Base-by-base conservation (phyloP, 2,113 vertebrate species). In the Ariopsis seemanni region DNA sequence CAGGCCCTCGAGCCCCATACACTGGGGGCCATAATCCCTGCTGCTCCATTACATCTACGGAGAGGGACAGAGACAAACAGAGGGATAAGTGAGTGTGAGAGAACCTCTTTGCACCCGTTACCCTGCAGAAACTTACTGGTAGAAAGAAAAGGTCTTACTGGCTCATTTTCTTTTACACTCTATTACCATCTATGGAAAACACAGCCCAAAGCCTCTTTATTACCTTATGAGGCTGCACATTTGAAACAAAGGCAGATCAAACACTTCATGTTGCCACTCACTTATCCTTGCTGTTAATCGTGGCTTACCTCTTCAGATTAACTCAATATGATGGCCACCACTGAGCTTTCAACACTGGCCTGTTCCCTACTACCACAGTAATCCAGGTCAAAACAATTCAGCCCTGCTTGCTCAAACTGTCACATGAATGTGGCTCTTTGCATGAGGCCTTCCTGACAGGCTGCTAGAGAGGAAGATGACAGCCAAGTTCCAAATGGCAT, bases 31-130 rank as follows among this genome's bases (percentile, higher is more conserved):
- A 99, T 88, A 98, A 93, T 0, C 97, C 96, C 0, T 97, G 95
- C 95, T 97, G 97, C 92, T 99, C 98, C 94, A 99, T 96, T 91
- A 99, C 97, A 0, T 99, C 98, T 87, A 94, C 92, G 96, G 93
- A 86, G 81, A 89, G 74, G 67, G 52, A 75, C 42, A 80, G 42
- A 85, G 65, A n/a, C n/a, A 84, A 17, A 82, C 22, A 85, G 85
- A 81, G 20, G 34, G 67, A 82, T 55, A 52, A 79, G 74, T 84
- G 86, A 88, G 58, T 88, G 11, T 82, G 50, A 78, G 48, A 86
- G 48, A 57, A 87, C 74, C 63, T 63, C 81, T 22, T 42, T 60
- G 27, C 79, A 60, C 30, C 63, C 63, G 30, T 90, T 75, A 63
- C 74, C 65, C 60, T 60, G n/a, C 63, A 87, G 50, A 60, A 78